Evolutionary conservation across 2,888 invertebrate species (phyloP), one percentile per base, ranked within the genome.

Genomic region (Cryptocephalus moraei): DNA sequence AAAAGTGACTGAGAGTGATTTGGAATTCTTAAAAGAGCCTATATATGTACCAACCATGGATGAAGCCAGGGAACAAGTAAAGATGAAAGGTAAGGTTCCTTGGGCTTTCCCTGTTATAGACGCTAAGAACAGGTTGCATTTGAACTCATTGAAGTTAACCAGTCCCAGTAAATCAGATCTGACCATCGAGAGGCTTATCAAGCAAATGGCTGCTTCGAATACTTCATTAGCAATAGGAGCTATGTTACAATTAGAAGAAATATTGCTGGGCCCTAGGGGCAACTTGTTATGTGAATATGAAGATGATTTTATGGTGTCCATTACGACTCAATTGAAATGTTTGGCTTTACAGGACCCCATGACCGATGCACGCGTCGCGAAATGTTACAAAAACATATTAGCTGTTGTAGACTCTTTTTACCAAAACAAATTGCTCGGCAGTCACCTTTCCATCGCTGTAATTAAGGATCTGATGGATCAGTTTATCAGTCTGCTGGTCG

Each of bases 401-500:
- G 69, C 76, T 63, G 62, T 74, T 55, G 64, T 78, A 46, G 73
- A 78, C 57, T 67, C 73, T 75, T 76, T 86, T 56, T 84, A 82
- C 61, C 75, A 77, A 54, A 74, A 77, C 54, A 74, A 75, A 50
- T 64, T 70, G 33, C 70, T 85, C 61, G 86, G 88, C 0, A 74
- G 75, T 34, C 79, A 80, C 54, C 83, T 87, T 8, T 78, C 81
- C 14, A 76, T 80, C 48, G 73, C 77, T 39, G 81, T 84, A 14
- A 70, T 91, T 8, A 80, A 83, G 54, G 79, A 86, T 44, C 73
- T 91, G 10, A 74, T 88, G 43, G 76, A 81, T 57, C 82, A 85
- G 60, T 74, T 91, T 60, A 75, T 91, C 52, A 77, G 78, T 8
- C 76, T 91, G 54, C 70, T 92, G 54, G 81, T 86, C 10, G 85